Percentiles rank a stretch among this genome's conserved stretches.
These are phyloP conservation scores for Chymomyza costata DNA, from an alignment of 1,140 invertebrate species.

Conservation along the genomic window DNA sequence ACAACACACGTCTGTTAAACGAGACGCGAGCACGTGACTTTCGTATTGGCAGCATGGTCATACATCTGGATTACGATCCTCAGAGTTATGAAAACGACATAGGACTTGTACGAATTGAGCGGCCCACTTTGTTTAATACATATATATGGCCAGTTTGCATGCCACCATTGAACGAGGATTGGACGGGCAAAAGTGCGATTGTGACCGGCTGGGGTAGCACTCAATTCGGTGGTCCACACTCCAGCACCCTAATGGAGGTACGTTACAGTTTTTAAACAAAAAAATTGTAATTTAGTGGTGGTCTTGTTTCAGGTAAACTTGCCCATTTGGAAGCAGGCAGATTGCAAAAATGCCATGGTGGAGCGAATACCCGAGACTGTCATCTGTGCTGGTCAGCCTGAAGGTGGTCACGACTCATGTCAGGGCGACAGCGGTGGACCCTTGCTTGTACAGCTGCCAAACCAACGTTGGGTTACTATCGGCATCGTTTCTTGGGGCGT, in stretches of 20 bases:
- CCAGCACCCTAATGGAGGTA: slow-evolving; percentile 84
- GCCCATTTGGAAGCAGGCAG: slow-evolving; percentile 86
- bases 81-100: slow-evolving; percentile 86
- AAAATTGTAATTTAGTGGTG: neutral
- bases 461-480: slow-evolving; percentile 84
- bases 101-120: slow-evolving; percentile 84
- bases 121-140: slow-evolving; percentile 82
- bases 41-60: slow-evolving; percentile 79
- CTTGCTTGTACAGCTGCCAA: slow-evolving; percentile 81
- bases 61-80: slow-evolving; percentile 81
- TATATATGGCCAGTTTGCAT: slow-evolving; percentile 91
- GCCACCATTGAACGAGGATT: slow-evolving; percentile 80
- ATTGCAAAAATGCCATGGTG: slow-evolving; percentile 81
- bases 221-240: slow-evolving; percentile 82
- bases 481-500: slow-evolving; percentile 89
- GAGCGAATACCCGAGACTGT: slow-evolving; percentile 80
- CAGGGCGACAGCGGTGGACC: slow-evolving; percentile 92
- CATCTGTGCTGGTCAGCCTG: slow-evolving; percentile 83
- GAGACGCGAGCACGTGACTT: slow-evolving; percentile 82
- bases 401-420: slow-evolving; percentile 87
- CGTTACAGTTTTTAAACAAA: neutral
- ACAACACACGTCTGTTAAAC: slow-evolving; percentile 81
- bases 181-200: slow-evolving; percentile 81
- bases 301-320: slow-evolving; percentile 77
- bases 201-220: slow-evolving; percentile 87